A percentile compares a stretch with the other conserved stretches of the same genome.
Evolutionary conservation across 1,140 invertebrate genomes (phyloP).

Genomic region (Bombus consobrinus): DNA sequence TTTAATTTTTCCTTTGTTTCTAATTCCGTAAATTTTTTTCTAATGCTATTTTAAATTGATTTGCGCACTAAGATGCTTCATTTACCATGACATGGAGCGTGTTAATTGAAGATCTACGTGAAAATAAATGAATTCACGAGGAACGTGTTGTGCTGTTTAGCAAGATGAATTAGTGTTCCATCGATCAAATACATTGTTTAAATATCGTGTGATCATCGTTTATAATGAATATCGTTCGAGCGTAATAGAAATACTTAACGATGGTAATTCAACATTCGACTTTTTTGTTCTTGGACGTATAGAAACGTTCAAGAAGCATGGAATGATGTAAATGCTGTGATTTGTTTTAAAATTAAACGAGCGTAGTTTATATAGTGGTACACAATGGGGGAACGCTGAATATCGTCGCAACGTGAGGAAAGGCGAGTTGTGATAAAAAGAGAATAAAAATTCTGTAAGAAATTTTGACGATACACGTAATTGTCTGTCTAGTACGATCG

Average conservation of each 20-base stretch:
- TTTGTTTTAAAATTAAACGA: constrained; percentile 46
- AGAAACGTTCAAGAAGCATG: constrained; percentile 15
- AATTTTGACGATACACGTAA: constrained; percentile 19
- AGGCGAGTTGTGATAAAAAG: constrained; percentile 43
- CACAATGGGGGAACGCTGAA: neutral
- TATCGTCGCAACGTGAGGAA: constrained; percentile 8
- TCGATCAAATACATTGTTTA: constrained; percentile 3
- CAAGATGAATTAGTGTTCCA: neutral
- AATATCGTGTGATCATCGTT: constrained; percentile 14
- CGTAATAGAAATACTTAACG: constrained; percentile 12
- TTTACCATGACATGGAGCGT: neutral
- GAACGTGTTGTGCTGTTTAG: constrained; percentile 21
- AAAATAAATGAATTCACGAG: constrained; percentile 16
- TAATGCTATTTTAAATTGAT: neutral
- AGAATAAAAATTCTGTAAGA: neutral
- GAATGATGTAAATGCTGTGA: constrained; percentile 52
- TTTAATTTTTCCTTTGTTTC: neutral
- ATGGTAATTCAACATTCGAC: constrained; percentile 5
- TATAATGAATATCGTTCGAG: constrained; percentile 23
- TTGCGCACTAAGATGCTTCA: neutral
- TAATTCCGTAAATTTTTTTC: no score
- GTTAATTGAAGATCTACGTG: neutral
- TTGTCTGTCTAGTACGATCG: constrained; percentile 1
- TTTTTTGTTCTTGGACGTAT: neutral
- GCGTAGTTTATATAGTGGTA: constrained; percentile 37